These are phyloP conservation scores for Prochilodus magdalenae DNA, from an alignment of 2,113 vertebrate genomes.

Conservation along the genomic window DNA sequence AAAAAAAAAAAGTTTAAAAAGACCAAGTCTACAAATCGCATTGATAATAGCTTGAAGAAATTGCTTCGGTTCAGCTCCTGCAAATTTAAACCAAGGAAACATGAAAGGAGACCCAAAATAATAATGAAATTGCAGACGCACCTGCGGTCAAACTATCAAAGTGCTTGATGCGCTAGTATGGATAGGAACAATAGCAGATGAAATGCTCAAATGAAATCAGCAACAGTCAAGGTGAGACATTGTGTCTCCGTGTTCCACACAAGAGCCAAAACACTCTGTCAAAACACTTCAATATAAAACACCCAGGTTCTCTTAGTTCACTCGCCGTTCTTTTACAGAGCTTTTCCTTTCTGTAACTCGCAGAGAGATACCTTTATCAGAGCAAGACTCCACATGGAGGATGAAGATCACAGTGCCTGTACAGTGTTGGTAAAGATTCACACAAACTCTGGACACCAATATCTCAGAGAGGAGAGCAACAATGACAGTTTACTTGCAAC, in stretches of 20 bases:
- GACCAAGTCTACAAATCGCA: neutral
- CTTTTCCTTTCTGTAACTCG: neutral
- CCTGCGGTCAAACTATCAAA: neutral
- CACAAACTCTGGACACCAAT: neutral
- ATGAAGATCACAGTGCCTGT: neutral
- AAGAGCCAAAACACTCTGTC: constrained; percentile 37
- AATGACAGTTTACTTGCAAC: too few relatives aligned
- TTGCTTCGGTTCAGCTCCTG: neutral
- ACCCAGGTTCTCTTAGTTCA: constrained; percentile 6
- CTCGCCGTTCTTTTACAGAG: neutral
- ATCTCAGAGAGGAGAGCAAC: neutral
- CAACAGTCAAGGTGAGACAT: constrained; percentile 25
- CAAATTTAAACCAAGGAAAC: neutral
- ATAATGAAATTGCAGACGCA: neutral
- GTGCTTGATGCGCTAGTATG: neutral
- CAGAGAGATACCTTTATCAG: neutral
- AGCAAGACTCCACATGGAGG: neutral
- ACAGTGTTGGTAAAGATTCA: neutral
- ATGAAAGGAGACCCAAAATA: neutral
- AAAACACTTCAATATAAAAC: constrained; percentile 32
- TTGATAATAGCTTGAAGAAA: neutral
- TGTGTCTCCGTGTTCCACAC: constrained; percentile 14
- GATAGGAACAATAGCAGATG: neutral
- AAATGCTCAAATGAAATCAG: constrained; percentile 29
- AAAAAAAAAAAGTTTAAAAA: neutral